Conservation (phyloP, 2,888 invertebrate genomes). For the Platycheirus albimanus region DNA sequence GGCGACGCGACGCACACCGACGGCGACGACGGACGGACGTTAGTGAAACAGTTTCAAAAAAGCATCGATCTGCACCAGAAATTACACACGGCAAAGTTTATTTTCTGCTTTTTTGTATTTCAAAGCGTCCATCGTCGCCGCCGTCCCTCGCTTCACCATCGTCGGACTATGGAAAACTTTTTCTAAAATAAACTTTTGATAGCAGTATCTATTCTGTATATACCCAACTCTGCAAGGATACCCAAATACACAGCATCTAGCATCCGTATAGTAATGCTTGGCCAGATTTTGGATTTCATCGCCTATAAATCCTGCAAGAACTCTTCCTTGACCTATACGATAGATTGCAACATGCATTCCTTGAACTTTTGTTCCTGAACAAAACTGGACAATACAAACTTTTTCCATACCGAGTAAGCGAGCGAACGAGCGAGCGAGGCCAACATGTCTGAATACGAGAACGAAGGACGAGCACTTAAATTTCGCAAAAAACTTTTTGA, state of each 20-base stretch:
- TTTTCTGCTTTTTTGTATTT: slow-evolving; percentile 3
- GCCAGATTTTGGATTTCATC: slow-evolving; percentile 18
- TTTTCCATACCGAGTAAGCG: too few species aligned
- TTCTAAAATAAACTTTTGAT: slow-evolving; percentile 15
- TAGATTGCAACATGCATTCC: too few species aligned
- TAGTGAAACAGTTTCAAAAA: slow-evolving; percentile 35
- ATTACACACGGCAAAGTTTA: slow-evolving; percentile 44
- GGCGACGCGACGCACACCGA: too few species aligned
- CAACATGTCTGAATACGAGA: slow-evolving; percentile 1
- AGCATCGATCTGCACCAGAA: slow-evolving; percentile 40
- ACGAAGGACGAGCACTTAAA: slow-evolving; percentile 13
- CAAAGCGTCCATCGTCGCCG: slow-evolving; percentile 1
- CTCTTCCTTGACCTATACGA: slow-evolving; percentile 8
- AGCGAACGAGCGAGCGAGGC: background rate
- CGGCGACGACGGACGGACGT: background rate
- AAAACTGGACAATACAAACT: slow-evolving; percentile 5
- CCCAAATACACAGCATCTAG: background rate
- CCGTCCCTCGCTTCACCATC: too few species aligned
- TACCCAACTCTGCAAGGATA: too few species aligned
- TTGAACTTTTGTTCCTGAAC: slow-evolving; percentile 8
- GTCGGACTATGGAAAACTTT: background rate
- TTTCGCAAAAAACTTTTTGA: slow-evolving; percentile 8
- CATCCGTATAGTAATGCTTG: background rate
- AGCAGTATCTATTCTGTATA: background rate
- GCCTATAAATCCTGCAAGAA: slow-evolving; percentile 33